These are phyloP conservation scores for Alca torda DNA, from an alignment of 2,797 vertebrate genomes.

Conservation along the genomic window DNA sequence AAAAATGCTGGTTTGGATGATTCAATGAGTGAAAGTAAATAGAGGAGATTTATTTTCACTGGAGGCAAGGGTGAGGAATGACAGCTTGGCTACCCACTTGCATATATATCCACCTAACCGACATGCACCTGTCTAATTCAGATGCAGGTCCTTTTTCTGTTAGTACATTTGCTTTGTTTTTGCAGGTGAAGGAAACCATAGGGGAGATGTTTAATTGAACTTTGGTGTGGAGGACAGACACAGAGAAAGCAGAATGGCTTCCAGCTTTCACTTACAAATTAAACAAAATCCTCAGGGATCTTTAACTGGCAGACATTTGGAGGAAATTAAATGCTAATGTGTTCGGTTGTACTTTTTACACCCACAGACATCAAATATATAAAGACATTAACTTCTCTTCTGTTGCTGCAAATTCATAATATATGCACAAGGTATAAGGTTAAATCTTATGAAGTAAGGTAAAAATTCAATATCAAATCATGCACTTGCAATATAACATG, in stretches of 20 bases:
- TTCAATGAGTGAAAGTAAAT: slow-evolving; percentile 11
- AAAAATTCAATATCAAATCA: slow-evolving; percentile 33
- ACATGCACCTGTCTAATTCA: slow-evolving; percentile 23
- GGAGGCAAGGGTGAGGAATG: not conserved
- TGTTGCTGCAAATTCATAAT: slow-evolving; percentile 44
- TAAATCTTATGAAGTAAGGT: slow-evolving; percentile 55
- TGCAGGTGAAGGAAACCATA: slow-evolving; percentile 32
- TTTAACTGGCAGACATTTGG: slow-evolving; percentile 66
- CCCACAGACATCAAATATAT: slow-evolving; percentile 47
- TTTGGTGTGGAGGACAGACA: slow-evolving; percentile 48
- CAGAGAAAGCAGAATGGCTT: slow-evolving; percentile 57
- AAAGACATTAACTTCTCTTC: slow-evolving; percentile 60
- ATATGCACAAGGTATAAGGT: slow-evolving; percentile 47
- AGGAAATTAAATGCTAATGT: slow-evolving; percentile 75
- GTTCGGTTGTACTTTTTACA: slow-evolving; percentile 66
- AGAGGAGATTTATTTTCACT: slow-evolving; percentile 21
- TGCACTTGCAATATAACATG: slow-evolving; percentile 31
- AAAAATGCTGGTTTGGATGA: not conserved
- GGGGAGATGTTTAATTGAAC: slow-evolving; percentile 56
- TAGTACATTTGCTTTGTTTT: slow-evolving; percentile 27
- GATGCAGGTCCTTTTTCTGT: not conserved
- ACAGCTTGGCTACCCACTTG: not conserved
- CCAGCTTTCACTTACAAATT: slow-evolving; percentile 68
- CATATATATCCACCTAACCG: not conserved
- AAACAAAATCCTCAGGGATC: slow-evolving; percentile 66